Evolutionary conservation across 2,797 vertebrate species (phyloP).

Genomic region (Parambassis ranga): DNA sequence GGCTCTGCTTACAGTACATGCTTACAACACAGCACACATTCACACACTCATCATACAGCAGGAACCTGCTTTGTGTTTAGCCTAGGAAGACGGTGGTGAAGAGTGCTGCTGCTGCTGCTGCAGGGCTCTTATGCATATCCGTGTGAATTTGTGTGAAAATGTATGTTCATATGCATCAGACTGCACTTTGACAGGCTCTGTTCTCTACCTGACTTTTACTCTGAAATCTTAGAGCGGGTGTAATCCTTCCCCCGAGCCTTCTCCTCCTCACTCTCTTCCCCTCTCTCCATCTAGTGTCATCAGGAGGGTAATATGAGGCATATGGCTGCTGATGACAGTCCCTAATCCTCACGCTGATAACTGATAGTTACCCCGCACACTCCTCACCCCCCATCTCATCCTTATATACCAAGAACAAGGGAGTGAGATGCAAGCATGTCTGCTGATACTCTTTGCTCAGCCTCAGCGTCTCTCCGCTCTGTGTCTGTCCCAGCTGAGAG

Average conservation of each 20-base stretch:
- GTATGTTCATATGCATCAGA: conserved; percentile 21
- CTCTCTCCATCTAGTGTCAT: conserved; percentile 67
- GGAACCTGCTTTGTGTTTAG: conserved; percentile 62
- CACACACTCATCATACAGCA: conserved; percentile 30
- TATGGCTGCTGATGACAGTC: conserved; percentile 73
- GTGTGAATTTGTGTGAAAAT: conserved; percentile 14
- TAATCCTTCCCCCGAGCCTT: conserved; percentile 68
- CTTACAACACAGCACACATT: conserved; percentile 1
- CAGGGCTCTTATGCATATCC: conserved; percentile 23
- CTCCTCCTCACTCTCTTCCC: conserved; percentile 29
- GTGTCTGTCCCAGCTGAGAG: conserved; percentile 48
- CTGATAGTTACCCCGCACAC: conserved; percentile 65
- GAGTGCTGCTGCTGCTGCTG: conserved; percentile 27
- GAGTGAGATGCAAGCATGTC: conserved; percentile 21
- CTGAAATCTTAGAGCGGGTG: conserved; percentile 65
- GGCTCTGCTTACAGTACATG: background rate
- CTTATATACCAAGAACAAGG: conserved; percentile 50
- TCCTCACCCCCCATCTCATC: conserved; percentile 60
- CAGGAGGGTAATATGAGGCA: conserved; percentile 72
- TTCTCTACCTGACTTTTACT: conserved; percentile 72
- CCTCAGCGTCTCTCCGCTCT: conserved; percentile 13
- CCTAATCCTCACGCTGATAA: conserved; percentile 72
- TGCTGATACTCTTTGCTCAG: conserved; percentile 39
- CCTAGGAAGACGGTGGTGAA: conserved; percentile 38
- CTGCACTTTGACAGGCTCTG: conserved; percentile 64